Conservation (phyloP, 1,140 invertebrate genomes). For the Phthorimaea operculella region DNA sequence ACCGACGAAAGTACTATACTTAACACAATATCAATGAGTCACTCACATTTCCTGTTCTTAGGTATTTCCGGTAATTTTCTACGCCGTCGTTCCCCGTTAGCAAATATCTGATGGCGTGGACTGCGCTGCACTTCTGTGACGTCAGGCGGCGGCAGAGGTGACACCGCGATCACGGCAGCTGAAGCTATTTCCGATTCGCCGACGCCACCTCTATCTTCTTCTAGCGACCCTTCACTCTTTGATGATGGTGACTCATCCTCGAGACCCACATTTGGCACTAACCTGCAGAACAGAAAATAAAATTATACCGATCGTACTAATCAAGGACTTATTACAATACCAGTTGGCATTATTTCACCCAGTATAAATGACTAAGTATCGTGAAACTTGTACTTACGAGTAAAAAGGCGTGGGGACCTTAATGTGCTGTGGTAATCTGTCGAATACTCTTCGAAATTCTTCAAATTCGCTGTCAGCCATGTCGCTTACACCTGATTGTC, state of each 20-base stretch:
- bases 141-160: slow-evolving; percentile 31
- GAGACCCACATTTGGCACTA: slow-evolving; percentile 81
- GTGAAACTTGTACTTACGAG: slow-evolving; percentile 69
- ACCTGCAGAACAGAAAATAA: slow-evolving; percentile 56
- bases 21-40: background rate
- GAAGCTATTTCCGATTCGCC: slow-evolving; percentile 28
- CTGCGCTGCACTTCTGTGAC: slow-evolving; percentile 45
- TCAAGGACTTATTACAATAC: too few relatives aligned
- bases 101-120: slow-evolving; percentile 44
- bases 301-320: background rate
- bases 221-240: slow-evolving; percentile 72
- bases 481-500: slow-evolving; percentile 59
- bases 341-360: too few relatives aligned
- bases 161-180: slow-evolving; percentile 18
- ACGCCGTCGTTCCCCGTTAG: slow-evolving; percentile 74
- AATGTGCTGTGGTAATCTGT: slow-evolving; percentile 80
- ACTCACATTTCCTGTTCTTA: slow-evolving; percentile 86
- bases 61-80: slow-evolving; percentile 88
- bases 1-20: slow-evolving; percentile 11
- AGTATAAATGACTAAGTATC: too few relatives aligned
- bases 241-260: slow-evolving; percentile 83
- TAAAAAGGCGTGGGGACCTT: slow-evolving; percentile 79
- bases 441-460: slow-evolving; percentile 89
- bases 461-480: slow-evolving; percentile 95
- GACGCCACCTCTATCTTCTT: slow-evolving; percentile 43